Base-by-base conservation (phyloP, 1,140 invertebrate genomes). In the Microplitis mediator region DNA sequence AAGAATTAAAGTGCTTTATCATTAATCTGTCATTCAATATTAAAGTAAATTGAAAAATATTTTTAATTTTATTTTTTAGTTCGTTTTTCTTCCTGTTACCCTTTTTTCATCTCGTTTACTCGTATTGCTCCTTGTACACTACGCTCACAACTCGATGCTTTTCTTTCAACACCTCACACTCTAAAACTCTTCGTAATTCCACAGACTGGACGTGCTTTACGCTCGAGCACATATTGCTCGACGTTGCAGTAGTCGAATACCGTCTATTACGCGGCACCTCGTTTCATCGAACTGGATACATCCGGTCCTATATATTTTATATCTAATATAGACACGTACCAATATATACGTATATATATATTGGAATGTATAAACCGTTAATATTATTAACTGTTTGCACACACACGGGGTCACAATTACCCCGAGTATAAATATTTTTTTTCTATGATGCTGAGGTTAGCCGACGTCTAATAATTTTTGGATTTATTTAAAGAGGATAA, bases 171-270 rank as follows among this genome's bases (percentile, higher is more conserved):
- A 58, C 54, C 54, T 58, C 54, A 61, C 60, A 32, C 60, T 23
- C 60, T 4, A 31, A 11, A 61, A 32, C 60, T 61, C 39, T 6
- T 9, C 8, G 39, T 45, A 45, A 61, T 61, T 32, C 60, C 60
- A 31, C 60, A 64, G 62, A 64, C 62, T 64, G 14, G 62, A 64
- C 62, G 34, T 64, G 35, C 34, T 35, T 14, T 6, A 35, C n/a
- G 13, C 35, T 39, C 34, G n/a, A 64, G 62, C 62, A 64, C 62
- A 64, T 64, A 64, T 61, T 61, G 60, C 60, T 45, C 39, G 8
- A 45, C 39, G 39, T 45, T 45, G 8, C 39, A 45, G 6, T 45
- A 45, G 6, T 45, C 39, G 5, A 45, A 45, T 45, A 11, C 39
- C 60, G 62, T 64, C 62, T 35, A 64, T 64, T 64, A 36, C 62